Percentiles rank a stretch among this genome's conserved stretches.
Evolutionary conservation across 2,888 invertebrate genomes (phyloP).

Genomic region (Hemicrepidius hirtus): DNA sequence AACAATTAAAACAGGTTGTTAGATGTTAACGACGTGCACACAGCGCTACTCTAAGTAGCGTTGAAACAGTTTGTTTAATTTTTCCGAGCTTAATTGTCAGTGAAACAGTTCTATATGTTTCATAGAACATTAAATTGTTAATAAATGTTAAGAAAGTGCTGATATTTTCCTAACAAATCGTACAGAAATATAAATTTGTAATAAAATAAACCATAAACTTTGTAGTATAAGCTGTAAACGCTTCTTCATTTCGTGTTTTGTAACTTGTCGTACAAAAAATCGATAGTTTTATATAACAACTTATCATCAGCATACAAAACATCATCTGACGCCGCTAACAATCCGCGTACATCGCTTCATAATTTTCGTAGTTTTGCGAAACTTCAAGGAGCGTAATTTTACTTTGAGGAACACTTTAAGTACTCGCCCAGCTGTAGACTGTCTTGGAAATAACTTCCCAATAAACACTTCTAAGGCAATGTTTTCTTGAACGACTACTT

Average conservation of each 20-base stretch:
- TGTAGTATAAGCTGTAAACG: no score
- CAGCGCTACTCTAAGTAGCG: no score
- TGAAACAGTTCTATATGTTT: no score
- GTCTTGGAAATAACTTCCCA: conserved; percentile 52
- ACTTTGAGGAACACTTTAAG: conserved; percentile 68
- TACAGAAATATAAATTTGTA: no score
- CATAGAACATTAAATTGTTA: no score
- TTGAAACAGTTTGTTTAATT: no score
- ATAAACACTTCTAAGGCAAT: conserved; percentile 42
- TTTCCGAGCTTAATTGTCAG: no score
- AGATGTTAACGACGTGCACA: no score
- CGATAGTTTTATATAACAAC: conserved; percentile 19
- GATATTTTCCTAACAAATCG: no score
- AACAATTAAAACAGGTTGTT: no score
- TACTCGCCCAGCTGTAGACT: conserved; percentile 60
- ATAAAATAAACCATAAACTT: no score
- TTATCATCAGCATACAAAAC: conserved; percentile 39
- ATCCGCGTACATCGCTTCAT: conserved; percentile 60
- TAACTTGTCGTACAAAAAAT: conserved; percentile 1
- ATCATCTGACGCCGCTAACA: conserved; percentile 50
- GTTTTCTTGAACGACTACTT: conserved; percentile 55
- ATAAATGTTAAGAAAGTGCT: no score
- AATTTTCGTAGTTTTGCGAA: conserved; percentile 71
- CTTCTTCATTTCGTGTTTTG: not conserved
- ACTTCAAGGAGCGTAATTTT: conserved; percentile 70